Conservation (phyloP, 2,113 vertebrate species). For the Camelus bactrianus region DNA sequence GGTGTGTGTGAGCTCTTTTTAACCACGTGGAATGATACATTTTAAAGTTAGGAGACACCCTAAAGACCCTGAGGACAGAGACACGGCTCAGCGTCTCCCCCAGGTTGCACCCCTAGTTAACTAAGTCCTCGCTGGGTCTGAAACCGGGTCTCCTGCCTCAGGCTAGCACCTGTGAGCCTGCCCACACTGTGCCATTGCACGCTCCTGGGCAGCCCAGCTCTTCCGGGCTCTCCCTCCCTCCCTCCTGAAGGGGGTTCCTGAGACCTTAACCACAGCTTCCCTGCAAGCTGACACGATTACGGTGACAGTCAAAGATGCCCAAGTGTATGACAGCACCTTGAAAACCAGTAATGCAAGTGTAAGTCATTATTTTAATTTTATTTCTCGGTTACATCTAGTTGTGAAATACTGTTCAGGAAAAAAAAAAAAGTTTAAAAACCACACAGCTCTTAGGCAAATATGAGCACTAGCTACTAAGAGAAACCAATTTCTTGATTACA, state of each 20-base stretch:
- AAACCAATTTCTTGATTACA: neutral
- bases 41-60: neutral
- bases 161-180: neutral
- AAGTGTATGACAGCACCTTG: neutral
- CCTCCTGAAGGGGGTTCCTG: neutral
- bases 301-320: too few species aligned
- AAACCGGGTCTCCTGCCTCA: neutral
- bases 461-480: neutral
- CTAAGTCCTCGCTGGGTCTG: neutral
- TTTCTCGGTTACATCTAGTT: neutral
- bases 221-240: neutral
- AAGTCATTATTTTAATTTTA: neutral
- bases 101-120: neutral
- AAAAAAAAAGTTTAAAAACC: neutral
- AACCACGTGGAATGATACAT: neutral
- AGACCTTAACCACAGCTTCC: rapidly evolving
- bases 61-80: neutral
- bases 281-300: neutral
- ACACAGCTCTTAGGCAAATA: neutral
- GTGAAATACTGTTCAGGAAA: neutral
- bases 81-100: neutral
- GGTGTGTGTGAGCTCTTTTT: neutral
- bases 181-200: neutral
- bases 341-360: neutral
- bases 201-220: neutral